A percentile compares a stretch with the other conserved stretches of the same genome.
Evolutionary conservation across 92 coral and sea anemone genomes (phyloP).

Genomic region (Blastomussa wellsi): DNA sequence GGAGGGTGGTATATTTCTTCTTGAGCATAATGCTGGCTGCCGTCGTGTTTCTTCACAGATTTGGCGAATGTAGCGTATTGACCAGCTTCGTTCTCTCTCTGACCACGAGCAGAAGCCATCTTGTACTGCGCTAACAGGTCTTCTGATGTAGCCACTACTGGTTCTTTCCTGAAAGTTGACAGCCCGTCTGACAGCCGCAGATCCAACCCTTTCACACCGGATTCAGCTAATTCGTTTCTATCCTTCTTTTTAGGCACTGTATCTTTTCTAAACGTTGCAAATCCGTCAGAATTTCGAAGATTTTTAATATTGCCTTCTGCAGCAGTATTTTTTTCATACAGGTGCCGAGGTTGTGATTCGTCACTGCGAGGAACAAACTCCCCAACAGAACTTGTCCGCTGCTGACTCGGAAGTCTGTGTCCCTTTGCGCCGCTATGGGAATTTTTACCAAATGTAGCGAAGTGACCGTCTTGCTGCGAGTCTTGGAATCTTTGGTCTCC

Average conservation of each 20-base stretch:
- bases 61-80: slow-evolving; percentile 3
- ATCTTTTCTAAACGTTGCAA: slow-evolving; percentile 54
- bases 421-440: background rate
- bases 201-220: background rate
- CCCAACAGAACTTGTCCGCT: background rate
- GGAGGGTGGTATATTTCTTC: background rate
- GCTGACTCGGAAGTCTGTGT: background rate
- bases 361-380: slow-evolving; percentile 3
- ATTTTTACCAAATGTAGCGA: background rate
- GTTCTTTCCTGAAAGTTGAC: slow-evolving; percentile 50
- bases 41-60: background rate
- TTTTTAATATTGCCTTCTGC: background rate
- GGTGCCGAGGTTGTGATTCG: background rate
- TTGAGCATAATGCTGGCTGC: background rate
- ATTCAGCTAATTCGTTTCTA: background rate
- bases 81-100: background rate
- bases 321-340: background rate
- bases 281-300: slow-evolving; percentile 35
- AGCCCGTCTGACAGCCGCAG: slow-evolving; percentile 44
- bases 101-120: background rate
- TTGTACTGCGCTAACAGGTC: slow-evolving; percentile 2
- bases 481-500: background rate
- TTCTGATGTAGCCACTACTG: background rate
- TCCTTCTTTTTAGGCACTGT: slow-evolving; percentile 5
- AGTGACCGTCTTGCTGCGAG: background rate